A percentile compares a stretch with the other conserved stretches of the same genome.
phyloP scores from a whole-genome alignment of 2,797 vertebrate species.

The Enteromius mattozi region DNA sequence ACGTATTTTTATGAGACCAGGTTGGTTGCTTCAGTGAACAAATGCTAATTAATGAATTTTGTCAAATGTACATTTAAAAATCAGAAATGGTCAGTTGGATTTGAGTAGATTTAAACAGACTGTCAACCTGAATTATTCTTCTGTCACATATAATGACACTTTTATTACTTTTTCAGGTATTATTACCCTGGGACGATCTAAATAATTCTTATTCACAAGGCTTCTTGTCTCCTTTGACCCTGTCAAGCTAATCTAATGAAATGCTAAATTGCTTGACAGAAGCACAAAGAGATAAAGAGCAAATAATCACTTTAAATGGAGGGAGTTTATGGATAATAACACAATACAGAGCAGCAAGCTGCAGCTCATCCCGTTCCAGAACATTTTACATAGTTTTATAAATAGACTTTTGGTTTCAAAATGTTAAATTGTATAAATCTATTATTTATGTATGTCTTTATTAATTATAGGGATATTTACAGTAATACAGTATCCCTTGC shows the following conservation, averaged over 20 bases:
- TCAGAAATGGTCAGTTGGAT: not conserved
- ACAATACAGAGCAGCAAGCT: not conserved
- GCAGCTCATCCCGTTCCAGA: not conserved
- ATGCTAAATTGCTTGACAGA: conserved; percentile 11
- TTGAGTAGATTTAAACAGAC: not conserved
- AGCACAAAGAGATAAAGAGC: not conserved
- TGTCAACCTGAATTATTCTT: not conserved
- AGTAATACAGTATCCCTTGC: not conserved
- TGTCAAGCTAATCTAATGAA: conserved; percentile 1
- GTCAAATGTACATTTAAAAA: not conserved
- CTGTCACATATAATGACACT: not conserved
- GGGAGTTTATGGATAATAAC: not conserved
- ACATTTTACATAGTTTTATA: not conserved
- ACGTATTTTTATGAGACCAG: too few relatives aligned
- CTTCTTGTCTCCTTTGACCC: not conserved
- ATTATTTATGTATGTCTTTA: not conserved
- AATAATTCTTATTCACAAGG: not conserved
- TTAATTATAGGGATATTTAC: not conserved
- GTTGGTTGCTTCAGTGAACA: not conserved
- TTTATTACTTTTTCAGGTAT: not conserved
- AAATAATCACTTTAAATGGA: not conserved
- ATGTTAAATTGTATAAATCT: not conserved
- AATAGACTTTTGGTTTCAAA: not conserved
- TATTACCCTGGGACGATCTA: not conserved
- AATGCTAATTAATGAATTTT: not conserved